Conservation (phyloP, 2,797 vertebrate species). For the Coccyzus lansbergi region DNA sequence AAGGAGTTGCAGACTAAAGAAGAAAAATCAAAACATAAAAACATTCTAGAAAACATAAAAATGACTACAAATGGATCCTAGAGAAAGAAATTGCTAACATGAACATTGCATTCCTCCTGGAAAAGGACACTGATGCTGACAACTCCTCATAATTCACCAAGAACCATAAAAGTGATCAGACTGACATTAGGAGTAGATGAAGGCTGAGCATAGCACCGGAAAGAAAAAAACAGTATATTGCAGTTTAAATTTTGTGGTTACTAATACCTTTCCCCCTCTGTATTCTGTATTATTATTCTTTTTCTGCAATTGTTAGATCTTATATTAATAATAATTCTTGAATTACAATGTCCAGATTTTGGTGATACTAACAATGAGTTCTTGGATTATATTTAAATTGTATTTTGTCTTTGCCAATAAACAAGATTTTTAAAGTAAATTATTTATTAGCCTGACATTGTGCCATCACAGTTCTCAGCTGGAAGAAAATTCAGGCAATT, state of each 20-base stretch:
- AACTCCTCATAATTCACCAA: not conserved
- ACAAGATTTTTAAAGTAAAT: not conserved
- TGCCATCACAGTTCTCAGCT: not conserved
- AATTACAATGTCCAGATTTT: not conserved
- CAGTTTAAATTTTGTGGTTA: not conserved
- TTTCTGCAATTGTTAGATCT: not conserved
- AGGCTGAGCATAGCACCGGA: not conserved
- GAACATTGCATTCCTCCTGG: not conserved
- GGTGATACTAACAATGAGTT: not conserved
- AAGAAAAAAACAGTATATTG: not conserved
- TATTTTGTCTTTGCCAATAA: not conserved
- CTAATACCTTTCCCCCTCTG: rapidly evolving
- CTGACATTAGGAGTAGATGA: not conserved
- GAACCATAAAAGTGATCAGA: not conserved
- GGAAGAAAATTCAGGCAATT: not conserved
- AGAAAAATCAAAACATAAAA: not conserved
- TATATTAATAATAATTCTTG: not conserved
- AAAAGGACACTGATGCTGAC: not conserved
- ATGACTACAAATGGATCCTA: not conserved
- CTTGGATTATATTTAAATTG: not conserved
- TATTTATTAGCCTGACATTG: not conserved
- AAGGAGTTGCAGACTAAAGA: not conserved
- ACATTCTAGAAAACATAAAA: not conserved
- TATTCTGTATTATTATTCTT: not conserved
- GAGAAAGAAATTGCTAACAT: not conserved